Evolutionary conservation across 2,797 vertebrate genomes (phyloP), one percentile per base, ranked within the genome.

Genomic region (Remorina albescens): DNA sequence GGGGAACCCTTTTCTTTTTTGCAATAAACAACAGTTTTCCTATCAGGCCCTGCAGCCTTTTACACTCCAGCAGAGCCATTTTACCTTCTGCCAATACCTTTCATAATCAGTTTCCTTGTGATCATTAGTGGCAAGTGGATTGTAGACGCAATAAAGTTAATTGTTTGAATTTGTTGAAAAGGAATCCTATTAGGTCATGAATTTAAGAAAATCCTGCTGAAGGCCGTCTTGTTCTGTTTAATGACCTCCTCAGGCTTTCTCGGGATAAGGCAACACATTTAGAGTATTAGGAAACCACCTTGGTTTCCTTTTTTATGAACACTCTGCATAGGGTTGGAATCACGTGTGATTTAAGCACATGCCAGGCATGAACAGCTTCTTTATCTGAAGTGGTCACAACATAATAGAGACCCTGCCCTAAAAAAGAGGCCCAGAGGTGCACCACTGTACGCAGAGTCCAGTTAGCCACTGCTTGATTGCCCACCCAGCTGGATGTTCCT

Each of bases 11-110:
- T 83, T 86, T 78, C 55, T 73, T 81, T 69, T 63, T 64, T 56
- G 67, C 69, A 76, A 80, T 83, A 76, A 88, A 87, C 76, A 80
- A 89, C 50, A 62, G 68, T 71, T 89, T 86, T 74, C 44, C 83
- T 50, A 80, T 83, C 74, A 87, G 74, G 30, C 74, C 50, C 61
- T 62, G 15, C 18, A 59, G 69, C 32, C 16, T 71, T 78, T 79
- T 57, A 71, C 70, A 74, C 80, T 56, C 71, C n/a, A 84, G 42
- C 73, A 34, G 62, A 86, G 64, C 51, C 64, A 76, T 75, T 75
- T 78, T 73, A 58, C 53, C 23, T 41, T 65, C 37, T 54, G 39
- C 67, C 85, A 82, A 60, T 50, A 54, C 39, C 79, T 71, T 77
- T 90, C 77, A 69, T 51, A 66, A 42, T 42, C 41, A n/a, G 64